Percentiles rank a stretch among this genome's conserved stretches.
These are phyloP conservation scores for Eonycteris spelaea DNA, from an alignment of 2,113 vertebrate genomes.

Conservation along the genomic window DNA sequence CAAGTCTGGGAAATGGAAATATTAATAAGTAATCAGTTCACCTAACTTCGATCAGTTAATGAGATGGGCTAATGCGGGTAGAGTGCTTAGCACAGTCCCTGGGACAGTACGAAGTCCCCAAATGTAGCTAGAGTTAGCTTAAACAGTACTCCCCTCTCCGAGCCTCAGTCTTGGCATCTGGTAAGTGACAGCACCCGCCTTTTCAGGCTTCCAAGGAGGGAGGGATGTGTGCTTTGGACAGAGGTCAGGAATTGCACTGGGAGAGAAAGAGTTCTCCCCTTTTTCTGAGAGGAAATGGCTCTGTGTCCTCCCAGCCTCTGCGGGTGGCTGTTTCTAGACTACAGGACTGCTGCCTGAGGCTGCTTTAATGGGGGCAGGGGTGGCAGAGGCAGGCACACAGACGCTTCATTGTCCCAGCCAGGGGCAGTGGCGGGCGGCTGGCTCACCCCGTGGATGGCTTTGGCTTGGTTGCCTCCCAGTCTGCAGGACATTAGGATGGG, in stretches of 20 bases:
- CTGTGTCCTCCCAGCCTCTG: background rate
- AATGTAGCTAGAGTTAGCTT: fast-evolving
- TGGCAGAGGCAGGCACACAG: constrained; percentile 18
- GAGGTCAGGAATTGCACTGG: background rate
- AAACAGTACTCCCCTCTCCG: fast-evolving
- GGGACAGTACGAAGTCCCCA: fast-evolving
- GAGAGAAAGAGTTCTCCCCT: background rate
- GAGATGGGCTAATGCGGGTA: background rate
- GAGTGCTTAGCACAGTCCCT: background rate
- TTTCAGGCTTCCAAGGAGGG: background rate
- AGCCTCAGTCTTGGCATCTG: background rate
- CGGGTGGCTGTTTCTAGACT: background rate
- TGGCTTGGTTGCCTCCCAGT: background rate
- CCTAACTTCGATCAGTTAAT: too few species aligned
- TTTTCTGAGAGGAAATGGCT: background rate
- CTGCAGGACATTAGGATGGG: background rate
- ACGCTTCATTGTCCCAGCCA: constrained; percentile 51
- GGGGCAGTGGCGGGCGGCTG: background rate
- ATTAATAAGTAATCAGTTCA: background rate
- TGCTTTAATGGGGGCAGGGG: background rate
- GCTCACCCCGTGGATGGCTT: background rate
- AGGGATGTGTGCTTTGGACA: background rate
- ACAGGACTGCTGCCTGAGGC: background rate
- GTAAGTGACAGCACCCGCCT: background rate
- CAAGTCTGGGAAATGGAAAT: background rate